Percentiles rank a stretch among this genome's conserved stretches.
Conservation (phyloP, 2,888 invertebrate genomes). For the Pyrrhosoma nymphula region DNA sequence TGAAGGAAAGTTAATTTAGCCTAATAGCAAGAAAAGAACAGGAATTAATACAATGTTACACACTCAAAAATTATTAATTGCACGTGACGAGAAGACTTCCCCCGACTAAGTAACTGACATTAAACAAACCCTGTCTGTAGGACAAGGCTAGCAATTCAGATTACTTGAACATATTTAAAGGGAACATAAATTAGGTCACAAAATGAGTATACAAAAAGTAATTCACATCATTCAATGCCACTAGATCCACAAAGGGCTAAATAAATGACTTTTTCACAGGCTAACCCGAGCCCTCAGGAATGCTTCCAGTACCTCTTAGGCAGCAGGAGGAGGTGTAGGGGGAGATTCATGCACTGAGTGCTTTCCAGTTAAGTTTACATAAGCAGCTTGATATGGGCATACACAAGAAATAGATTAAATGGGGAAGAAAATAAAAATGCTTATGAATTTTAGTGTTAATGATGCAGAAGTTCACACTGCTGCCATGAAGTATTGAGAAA, state of each 20-base stretch:
- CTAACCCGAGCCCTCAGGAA: conserved; percentile 36
- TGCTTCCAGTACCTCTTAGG: conserved; percentile 58
- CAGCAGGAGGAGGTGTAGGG: conserved; percentile 61
- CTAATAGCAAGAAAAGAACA: neutral
- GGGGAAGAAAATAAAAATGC: neutral
- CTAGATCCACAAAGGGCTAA: neutral
- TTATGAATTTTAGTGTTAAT: neutral
- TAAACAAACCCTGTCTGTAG: neutral
- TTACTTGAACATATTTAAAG: neutral
- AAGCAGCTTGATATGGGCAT: neutral
- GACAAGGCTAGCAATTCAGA: neutral
- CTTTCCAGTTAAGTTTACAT: neutral
- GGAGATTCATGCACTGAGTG: neutral
- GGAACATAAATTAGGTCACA: neutral
- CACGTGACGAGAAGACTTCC: neutral
- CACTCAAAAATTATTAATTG: neutral
- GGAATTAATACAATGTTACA: neutral
- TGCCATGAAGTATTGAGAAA: neutral
- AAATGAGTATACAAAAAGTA: neutral
- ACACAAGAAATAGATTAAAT: neutral
- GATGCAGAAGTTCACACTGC: conserved; percentile 19
- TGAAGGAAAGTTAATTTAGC: neutral
- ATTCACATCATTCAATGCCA: conserved; percentile 26
- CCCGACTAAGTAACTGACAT: neutral
- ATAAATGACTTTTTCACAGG: conserved; percentile 29